Evolutionary conservation across 1,140 invertebrate genomes (phyloP).

Genomic region (Apis laboriosa): DNA sequence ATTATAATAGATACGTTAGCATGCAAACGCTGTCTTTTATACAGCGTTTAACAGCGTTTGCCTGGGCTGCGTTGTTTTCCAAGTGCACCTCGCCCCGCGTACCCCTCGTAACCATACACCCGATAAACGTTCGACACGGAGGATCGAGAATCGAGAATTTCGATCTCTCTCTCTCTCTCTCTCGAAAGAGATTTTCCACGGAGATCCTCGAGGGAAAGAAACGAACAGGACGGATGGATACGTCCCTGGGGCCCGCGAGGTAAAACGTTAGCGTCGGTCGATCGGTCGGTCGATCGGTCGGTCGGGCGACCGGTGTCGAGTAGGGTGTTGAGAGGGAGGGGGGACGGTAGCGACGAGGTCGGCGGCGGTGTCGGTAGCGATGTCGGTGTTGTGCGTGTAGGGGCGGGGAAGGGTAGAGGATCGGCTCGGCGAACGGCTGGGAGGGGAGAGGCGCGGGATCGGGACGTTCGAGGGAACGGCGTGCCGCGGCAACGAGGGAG

Average conservation of each 20-base stretch:
- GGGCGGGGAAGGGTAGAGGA: constrained; percentile 29
- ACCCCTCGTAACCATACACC: not conserved
- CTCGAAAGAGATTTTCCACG: no score
- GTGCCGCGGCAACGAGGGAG: constrained; percentile 52
- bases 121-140: no score
- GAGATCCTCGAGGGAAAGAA: no score
- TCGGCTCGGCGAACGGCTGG: constrained; percentile 35
- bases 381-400: not conserved
- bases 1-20: constrained; percentile 77
- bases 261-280: not conserved
- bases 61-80: constrained; percentile 43
- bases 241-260: constrained; percentile 59
- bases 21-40: constrained; percentile 73
- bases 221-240: constrained; percentile 42
- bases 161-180: not conserved
- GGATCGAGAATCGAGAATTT: not conserved
- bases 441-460: constrained; percentile 57
- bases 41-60: constrained; percentile 58
- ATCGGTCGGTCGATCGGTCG: no score
- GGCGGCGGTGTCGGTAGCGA: constrained; percentile 49
- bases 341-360: constrained; percentile 39
- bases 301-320: constrained; percentile 33
- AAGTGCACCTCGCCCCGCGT: not conserved
- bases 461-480: constrained; percentile 53
- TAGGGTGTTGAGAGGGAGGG: constrained; percentile 20